Percentiles rank a stretch among this genome's conserved stretches.
These are phyloP conservation scores for Agrotis exclamationis DNA, from an alignment of 2,888 invertebrate species.

Conservation along the genomic window DNA sequence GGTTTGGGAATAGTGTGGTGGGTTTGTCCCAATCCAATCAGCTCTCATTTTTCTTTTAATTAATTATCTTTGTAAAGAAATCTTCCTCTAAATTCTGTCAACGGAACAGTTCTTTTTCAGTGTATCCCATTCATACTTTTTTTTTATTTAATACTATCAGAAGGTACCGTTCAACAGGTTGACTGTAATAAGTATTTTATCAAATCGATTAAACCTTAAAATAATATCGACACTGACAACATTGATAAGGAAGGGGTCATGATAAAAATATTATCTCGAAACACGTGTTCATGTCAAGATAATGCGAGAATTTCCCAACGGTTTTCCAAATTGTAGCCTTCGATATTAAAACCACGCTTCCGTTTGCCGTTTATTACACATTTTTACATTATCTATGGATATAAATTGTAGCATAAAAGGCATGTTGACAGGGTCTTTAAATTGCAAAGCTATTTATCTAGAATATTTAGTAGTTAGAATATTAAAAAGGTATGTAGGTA, in stretches of 20 bases:
- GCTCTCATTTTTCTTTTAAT: too few species aligned
- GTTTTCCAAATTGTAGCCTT: not conserved
- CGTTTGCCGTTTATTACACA: not conserved
- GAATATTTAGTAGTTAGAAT: too few species aligned
- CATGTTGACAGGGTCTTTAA: too few species aligned
- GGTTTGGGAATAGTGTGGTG: too few species aligned
- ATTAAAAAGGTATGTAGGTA: too few species aligned
- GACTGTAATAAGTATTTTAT: slow-evolving; percentile 46
- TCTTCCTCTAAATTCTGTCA: too few species aligned
- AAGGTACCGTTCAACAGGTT: slow-evolving; percentile 12
- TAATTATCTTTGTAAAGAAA: too few species aligned
- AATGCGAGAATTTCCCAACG: slow-evolving; percentile 19
- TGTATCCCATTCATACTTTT: too few species aligned
- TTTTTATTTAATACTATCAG: not conserved
- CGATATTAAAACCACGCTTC: not conserved
- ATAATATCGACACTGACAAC: slow-evolving; percentile 49
- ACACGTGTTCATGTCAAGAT: slow-evolving; percentile 47
- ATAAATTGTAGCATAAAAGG: not conserved
- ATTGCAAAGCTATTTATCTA: too few species aligned
- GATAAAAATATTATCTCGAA: slow-evolving; percentile 11
- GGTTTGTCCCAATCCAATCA: too few species aligned
- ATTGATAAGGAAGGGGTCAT: slow-evolving; percentile 37
- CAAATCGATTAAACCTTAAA: slow-evolving; percentile 56
- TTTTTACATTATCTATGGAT: too few species aligned
- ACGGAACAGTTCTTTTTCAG: too few species aligned